phyloP scores from a whole-genome alignment of 2,888 invertebrate genomes.

The Brachyopa scutellaris region DNA sequence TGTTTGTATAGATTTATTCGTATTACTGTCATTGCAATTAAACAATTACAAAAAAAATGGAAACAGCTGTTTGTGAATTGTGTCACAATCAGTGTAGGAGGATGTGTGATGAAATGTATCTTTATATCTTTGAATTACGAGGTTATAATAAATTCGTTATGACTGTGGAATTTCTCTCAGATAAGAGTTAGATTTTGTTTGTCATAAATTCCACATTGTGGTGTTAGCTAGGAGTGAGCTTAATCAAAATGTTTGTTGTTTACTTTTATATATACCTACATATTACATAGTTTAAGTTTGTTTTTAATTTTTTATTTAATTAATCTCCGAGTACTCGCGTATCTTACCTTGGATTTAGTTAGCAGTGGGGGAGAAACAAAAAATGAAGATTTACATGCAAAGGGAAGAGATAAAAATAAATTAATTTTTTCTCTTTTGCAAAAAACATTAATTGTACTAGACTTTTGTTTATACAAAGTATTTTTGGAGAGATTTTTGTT shows the following conservation, averaged over 20 bases:
- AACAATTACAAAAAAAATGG: neutral
- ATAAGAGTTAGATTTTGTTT: slow-evolving; percentile 36
- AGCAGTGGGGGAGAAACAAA: too few species aligned
- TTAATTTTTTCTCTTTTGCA: too few species aligned
- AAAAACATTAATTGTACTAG: too few species aligned
- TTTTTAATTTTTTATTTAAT: too few species aligned
- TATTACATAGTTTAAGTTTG: too few species aligned
- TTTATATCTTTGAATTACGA: slow-evolving; percentile 16
- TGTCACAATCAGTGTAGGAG: neutral
- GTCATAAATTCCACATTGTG: slow-evolving; percentile 27
- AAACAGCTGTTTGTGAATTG: slow-evolving; percentile 34
- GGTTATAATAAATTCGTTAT: slow-evolving; percentile 19
- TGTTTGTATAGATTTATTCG: slow-evolving; percentile 37
- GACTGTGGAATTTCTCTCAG: slow-evolving; percentile 36
- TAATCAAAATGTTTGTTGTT: slow-evolving; percentile 2
- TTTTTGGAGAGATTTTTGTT: too few species aligned
- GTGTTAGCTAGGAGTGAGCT: slow-evolving; percentile 5
- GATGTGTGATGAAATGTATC: neutral
- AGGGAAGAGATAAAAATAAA: too few species aligned
- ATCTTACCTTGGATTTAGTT: too few species aligned
- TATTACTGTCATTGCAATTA: slow-evolving; percentile 16
- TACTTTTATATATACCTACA: too few species aligned
- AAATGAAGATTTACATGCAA: too few species aligned
- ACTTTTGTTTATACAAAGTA: too few species aligned
- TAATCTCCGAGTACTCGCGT: too few species aligned